A percentile compares a stretch with the other conserved stretches of the same genome.
phyloP scores from a whole-genome alignment of 2,888 invertebrate genomes.

The Rosalia funebris region DNA sequence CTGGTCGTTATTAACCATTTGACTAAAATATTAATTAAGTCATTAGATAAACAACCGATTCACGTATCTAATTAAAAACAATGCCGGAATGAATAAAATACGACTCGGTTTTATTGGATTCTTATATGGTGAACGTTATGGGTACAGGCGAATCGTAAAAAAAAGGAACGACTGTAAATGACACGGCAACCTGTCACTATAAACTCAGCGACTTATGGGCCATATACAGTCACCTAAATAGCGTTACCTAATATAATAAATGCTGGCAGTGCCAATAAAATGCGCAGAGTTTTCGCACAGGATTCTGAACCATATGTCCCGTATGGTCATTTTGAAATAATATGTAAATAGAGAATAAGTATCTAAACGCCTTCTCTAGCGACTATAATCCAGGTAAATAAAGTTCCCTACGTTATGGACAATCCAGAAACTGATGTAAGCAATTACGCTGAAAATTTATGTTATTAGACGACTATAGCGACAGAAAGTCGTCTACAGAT shows the following conservation, averaged over 20 bases:
- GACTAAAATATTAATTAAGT: constrained; percentile 12
- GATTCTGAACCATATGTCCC: constrained; percentile 1
- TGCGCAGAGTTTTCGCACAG: constrained; percentile 10
- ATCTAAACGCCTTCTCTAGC: constrained; percentile 2
- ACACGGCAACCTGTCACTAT: constrained; percentile 26
- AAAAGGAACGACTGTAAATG: constrained; percentile 23
- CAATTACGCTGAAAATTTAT: too few relatives aligned
- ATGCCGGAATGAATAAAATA: constrained; percentile 19
- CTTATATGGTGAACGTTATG: constrained; percentile 27
- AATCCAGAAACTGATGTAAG: too few relatives aligned
- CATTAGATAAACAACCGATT: constrained; percentile 5
- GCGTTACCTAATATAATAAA: constrained; percentile 24
- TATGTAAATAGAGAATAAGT: constrained; percentile 10
- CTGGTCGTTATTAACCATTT: neutral
- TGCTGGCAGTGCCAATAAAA: constrained; percentile 19
- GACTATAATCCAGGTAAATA: too few relatives aligned
- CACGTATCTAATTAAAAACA: constrained; percentile 25
- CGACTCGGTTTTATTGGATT: constrained; percentile 20
- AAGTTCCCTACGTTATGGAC: too few relatives aligned
- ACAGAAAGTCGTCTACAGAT: too few relatives aligned
- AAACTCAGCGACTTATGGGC: constrained; percentile 25
- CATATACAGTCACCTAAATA: constrained; percentile 23
- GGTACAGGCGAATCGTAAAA: constrained; percentile 20
- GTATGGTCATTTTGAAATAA: constrained; percentile 12
- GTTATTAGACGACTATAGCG: too few relatives aligned